A percentile compares a stretch with the other conserved stretches of the same genome.
These are phyloP conservation scores for Apamea sordens DNA, from an alignment of 2,888 invertebrate species.

Conservation along the genomic window DNA sequence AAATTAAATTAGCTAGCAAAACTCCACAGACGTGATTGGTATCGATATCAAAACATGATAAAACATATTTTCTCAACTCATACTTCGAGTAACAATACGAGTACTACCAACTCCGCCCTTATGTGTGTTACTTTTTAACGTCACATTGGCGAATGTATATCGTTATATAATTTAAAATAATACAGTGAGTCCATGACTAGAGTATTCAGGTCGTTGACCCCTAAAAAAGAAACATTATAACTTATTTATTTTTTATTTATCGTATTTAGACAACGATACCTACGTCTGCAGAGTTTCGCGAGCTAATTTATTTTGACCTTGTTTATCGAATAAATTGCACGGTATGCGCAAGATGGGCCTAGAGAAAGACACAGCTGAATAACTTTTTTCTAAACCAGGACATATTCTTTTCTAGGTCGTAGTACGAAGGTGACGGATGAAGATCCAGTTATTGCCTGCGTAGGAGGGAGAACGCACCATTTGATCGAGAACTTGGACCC, in stretches of 20 bases:
- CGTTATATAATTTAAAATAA: conserved; percentile 49
- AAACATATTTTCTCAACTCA: too few species aligned
- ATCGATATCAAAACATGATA: too few species aligned
- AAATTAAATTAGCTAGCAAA: neutral
- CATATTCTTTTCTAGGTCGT: conserved; percentile 76
- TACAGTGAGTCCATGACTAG: conserved; percentile 33
- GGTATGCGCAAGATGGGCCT: neutral
- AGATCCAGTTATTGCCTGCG: conserved; percentile 85
- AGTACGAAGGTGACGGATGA: conserved; percentile 85
- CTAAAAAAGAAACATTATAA: neutral
- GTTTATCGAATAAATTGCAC: neutral
- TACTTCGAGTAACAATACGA: too few species aligned
- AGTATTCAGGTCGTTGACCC: conserved; percentile 10
- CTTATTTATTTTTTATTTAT: too few species aligned
- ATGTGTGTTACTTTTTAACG: conserved; percentile 6
- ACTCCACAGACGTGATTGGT: too few species aligned
- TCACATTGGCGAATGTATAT: conserved; percentile 23
- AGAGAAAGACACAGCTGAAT: neutral
- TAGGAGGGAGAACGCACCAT: conserved; percentile 86
- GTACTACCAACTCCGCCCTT: conserved; percentile 45
- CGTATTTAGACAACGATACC: too few species aligned
- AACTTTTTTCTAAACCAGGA: neutral
- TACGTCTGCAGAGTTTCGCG: too few species aligned
- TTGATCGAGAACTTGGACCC: conserved; percentile 86
- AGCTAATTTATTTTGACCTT: too few species aligned